Evolutionary conservation across 2,888 invertebrate species (phyloP), one percentile per base, ranked within the genome.

Genomic region (Leptinotarsa rubiginosa): DNA sequence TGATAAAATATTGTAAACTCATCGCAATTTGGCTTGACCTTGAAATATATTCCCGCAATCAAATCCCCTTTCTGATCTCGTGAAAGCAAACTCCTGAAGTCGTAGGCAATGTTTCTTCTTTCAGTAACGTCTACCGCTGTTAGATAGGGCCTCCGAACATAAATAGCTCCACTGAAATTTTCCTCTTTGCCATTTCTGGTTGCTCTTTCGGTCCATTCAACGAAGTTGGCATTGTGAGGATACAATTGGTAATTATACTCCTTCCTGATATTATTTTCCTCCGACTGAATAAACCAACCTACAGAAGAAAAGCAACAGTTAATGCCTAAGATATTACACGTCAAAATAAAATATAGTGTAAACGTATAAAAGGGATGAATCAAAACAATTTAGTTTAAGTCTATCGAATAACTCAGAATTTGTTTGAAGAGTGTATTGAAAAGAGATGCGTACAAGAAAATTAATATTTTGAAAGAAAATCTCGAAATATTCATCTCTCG

Each of bases 81-180:
- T 5, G 95, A 92, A 70, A 97, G 89, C 68, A 96, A 90, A 86
- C 95, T 95, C 85, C 95, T 91, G 86, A 94, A 92, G 84, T 95
- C 94, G 89, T 96, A 97, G 25, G 95, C 94, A 83, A 97, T 88
- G 87, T 97, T 97, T 82, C 97, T 92, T 83, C 97, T 93, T 86
- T 97, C 97, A 0, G 97, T 96, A 47, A 97, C 95, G 85, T 93
- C 93, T 70, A 97, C 91, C 65, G 95, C 94, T 69, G 94, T 93
- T 79, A 94, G 89, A 86, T 95, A 96, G 5, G 95, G 93, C 84
- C 92, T 91, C 69, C 93, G 93, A 73, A 95, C 91, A 86, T 95
- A 97, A 79, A 97, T 91, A 69, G 97, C 89, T 50, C 94, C 94
- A 81, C 92, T 92, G 83, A 87, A 86, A 65, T 76, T 82, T 80